Base-by-base conservation (phyloP, 2,797 vertebrate species). In the Rhinophrynus dorsalis region DNA sequence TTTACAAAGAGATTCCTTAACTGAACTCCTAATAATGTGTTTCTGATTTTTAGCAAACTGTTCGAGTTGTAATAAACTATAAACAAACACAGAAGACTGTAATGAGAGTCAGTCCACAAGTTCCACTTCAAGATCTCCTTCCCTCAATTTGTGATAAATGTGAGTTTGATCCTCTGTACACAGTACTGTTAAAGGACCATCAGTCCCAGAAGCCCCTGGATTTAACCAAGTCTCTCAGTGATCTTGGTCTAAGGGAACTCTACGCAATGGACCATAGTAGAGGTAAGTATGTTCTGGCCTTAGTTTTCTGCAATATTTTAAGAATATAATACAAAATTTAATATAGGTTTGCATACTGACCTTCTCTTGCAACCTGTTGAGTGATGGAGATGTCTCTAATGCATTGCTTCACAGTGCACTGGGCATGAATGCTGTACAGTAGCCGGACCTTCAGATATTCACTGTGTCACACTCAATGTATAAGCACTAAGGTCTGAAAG, bases 51-150 rank as follows among this genome's bases (percentile, higher is more conserved):
- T 80, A 99, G 97, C 94, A 95, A 85, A 98, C 95, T 0, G 93
- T 99, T 24, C 93, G 97, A 55, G 92, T 98, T 79, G 92, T 98
- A 67, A 94, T 99, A 83, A 98, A 99, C 86, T 98, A 96, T 84
- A 98, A 85, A 81, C 95, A 87, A 86, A 94, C 94, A 0, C 96
- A 98, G 89, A 99, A 99, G 85, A 93, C 97, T 0, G 90, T 99
- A 58, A 84, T 98, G 37, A 86, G 97, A 82, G 95, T 98, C 62
- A 98, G 83, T 78, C 96, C 96, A 1, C 89, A 90, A 27, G 80
- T 92, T 17, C 83, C 95, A 0, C 89, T 98, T 73, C 82, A 86
- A 78, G 90, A 96, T 2, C 90, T 94, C 17, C 33, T 90, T 26
- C 89, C 94, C 9, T 78, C 91, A 44, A 94, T 98, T 72, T 94